Conservation (phyloP, 2,797 vertebrate genomes). For the Halcyon badia region DNA sequence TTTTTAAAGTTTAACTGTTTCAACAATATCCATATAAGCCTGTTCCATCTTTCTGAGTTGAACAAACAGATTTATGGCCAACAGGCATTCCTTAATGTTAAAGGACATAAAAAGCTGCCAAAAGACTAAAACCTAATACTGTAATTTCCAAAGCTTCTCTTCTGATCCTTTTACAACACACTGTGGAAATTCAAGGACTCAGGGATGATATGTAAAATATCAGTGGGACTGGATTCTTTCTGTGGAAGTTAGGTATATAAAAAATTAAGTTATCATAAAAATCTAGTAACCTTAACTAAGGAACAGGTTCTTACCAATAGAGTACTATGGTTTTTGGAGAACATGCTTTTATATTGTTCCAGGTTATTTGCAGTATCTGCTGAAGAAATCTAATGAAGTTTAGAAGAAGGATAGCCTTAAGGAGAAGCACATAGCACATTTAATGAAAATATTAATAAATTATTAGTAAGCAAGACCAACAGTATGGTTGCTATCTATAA, state of each 20-base stretch:
- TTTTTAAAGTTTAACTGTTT: not conserved
- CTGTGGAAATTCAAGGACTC: not conserved
- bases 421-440: not conserved
- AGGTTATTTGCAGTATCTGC: not conserved
- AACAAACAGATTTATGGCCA: not conserved
- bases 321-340: not conserved
- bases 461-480: not conserved
- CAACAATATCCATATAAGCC: not conserved
- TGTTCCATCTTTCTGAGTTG: not conserved
- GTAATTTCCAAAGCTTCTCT: not conserved
- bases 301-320: not conserved
- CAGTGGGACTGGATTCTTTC: not conserved
- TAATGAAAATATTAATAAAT: not conserved
- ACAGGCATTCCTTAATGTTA: not conserved
- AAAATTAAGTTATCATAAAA: not conserved
- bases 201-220: not conserved
- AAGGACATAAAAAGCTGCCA: not conserved
- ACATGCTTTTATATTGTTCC: not conserved
- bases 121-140: not conserved
- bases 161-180: not conserved
- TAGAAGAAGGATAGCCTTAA: not conserved
- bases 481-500: not conserved
- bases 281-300: not conserved
- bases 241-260: not conserved
- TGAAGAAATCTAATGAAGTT: conserved; percentile 15